A percentile compares a stretch with the other conserved stretches of the same genome.
phyloP scores from a whole-genome alignment of 2,888 invertebrate genomes.

The Drosophila longiperda region DNA sequence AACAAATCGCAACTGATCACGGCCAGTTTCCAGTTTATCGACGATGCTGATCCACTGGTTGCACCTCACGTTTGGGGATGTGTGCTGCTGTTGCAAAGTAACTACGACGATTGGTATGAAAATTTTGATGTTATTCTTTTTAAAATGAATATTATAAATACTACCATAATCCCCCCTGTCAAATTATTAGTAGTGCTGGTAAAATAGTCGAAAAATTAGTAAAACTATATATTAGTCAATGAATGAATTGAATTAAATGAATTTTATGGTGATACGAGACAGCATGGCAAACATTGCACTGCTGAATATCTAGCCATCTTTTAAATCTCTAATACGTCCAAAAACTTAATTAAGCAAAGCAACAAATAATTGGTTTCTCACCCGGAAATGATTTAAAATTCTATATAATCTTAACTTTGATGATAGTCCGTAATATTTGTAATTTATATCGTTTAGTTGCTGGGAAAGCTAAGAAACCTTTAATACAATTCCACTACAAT shows the following conservation, averaged over 20 bases:
- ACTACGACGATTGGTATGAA: constrained; percentile 85
- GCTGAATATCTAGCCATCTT: not conserved
- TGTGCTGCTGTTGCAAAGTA: constrained; percentile 87
- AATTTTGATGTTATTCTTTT: not conserved
- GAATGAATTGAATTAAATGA: no score
- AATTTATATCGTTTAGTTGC: no score
- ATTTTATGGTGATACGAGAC: not conserved
- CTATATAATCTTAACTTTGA: no score
- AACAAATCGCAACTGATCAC: constrained; percentile 87
- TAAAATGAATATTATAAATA: not conserved
- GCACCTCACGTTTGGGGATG: constrained; percentile 91
- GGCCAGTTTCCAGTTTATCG: constrained; percentile 88
- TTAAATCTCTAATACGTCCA: not conserved
- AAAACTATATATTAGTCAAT: not conserved
- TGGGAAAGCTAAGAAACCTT: no score
- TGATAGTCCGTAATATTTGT: no score
- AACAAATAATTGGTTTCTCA: no score
- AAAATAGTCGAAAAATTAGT: not conserved
- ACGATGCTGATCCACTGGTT: constrained; percentile 89
- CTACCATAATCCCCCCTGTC: not conserved
- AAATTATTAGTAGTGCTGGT: not conserved
- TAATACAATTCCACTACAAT: no score
- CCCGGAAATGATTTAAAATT: no score
- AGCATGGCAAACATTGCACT: not conserved
- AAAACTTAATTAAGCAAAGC: no score